phyloP scores from a whole-genome alignment of 2,797 vertebrate species.

The Crocidura indochinensis region DNA sequence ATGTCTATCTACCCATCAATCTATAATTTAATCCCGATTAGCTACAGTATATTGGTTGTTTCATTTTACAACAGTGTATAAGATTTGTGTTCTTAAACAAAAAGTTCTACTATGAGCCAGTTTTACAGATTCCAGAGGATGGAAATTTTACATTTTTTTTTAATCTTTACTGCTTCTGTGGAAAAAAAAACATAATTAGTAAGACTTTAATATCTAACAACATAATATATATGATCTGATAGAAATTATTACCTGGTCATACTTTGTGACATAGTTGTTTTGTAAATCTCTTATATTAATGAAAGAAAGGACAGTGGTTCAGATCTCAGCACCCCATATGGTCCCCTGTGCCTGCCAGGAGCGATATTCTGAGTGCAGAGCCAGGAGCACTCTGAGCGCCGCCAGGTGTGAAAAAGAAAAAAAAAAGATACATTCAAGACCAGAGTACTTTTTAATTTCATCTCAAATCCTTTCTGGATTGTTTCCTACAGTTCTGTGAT shows the following conservation, averaged over 20 bases:
- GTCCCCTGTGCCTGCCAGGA: no score
- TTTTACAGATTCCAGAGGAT: conserved; percentile 17
- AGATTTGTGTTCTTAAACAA: conserved; percentile 79
- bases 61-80: conserved; percentile 88
- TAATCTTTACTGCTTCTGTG: neutral
- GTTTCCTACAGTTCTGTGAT: neutral
- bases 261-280: conserved; percentile 64
- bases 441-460: conserved; percentile 40
- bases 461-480: neutral
- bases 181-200: conserved; percentile 63
- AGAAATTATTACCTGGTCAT: conserved; percentile 65
- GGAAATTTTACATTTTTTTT: conserved; percentile 31
- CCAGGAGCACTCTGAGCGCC: no score
- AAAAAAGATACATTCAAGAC: conserved; percentile 39
- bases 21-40: conserved; percentile 94
- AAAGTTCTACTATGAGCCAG: neutral
- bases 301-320: neutral
- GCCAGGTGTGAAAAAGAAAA: no score
- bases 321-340: no score
- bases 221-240: conserved; percentile 62
- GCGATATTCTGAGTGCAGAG: no score
- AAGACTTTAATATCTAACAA: conserved; percentile 50
- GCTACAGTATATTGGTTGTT: conserved; percentile 86
- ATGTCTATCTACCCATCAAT: conserved; percentile 82
- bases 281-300: conserved; percentile 50